Percentiles rank a stretch among this genome's conserved stretches.
Conservation (phyloP, 2,888 invertebrate species). For the Automeris io region DNA sequence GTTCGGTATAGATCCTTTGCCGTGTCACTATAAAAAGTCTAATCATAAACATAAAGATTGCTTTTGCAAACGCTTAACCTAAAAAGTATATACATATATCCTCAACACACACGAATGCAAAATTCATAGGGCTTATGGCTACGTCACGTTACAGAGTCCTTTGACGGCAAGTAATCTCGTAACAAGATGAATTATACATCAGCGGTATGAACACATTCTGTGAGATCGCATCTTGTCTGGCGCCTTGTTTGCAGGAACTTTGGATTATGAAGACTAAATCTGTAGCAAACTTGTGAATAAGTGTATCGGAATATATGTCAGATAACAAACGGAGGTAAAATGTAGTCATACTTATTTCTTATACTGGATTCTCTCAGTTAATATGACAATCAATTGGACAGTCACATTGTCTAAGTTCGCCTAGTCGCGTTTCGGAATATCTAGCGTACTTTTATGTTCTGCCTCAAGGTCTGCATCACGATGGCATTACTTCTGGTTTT, state of each 20-base stretch:
- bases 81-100: no score
- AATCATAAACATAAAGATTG: no score
- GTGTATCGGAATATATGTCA: background rate
- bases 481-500: no score
- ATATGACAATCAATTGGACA: no score
- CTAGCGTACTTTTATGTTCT: no score
- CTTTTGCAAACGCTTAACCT: no score
- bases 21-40: no score
- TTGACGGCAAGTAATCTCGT: slow-evolving; percentile 34
- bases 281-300: background rate
- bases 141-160: slow-evolving; percentile 26
- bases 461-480: no score
- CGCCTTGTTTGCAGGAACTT: background rate
- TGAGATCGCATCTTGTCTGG: background rate
- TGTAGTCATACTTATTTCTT: no score
- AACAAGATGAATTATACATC: slow-evolving; percentile 47
- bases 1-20: slow-evolving; percentile 1
- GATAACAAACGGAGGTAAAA: background rate
- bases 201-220: slow-evolving; percentile 15
- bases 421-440: no score
- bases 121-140: slow-evolving; percentile 36
- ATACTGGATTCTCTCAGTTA: no score
- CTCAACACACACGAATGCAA: slow-evolving; percentile 31
- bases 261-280: background rate
- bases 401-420: no score